phyloP scores from a whole-genome alignment of 2,888 invertebrate species.

The Melieria omissa region DNA sequence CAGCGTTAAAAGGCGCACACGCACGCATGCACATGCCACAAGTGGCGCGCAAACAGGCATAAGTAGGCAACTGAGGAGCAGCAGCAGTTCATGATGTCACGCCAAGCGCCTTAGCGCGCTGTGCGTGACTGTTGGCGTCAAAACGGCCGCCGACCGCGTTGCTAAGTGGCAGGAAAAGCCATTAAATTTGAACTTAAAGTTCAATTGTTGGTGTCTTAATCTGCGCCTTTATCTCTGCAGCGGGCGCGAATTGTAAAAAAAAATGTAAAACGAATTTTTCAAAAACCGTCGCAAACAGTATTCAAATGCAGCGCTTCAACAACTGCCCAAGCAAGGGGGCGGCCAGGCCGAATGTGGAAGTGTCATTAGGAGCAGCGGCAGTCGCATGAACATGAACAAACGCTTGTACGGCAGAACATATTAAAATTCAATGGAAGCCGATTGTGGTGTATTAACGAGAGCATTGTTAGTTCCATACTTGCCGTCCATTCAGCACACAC shows the following conservation, averaged over 20 bases:
- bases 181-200: conserved; percentile 59
- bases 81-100: conserved; percentile 46
- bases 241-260: not conserved
- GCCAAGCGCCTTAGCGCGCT: conserved; percentile 33
- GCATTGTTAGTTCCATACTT: too few relatives aligned
- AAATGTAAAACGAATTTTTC: too few relatives aligned
- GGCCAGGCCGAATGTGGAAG: conserved; percentile 43
- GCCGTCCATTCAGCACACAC: too few relatives aligned
- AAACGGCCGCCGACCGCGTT: not conserved
- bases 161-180: conserved; percentile 47
- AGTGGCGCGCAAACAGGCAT: too few relatives aligned
- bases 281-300: too few relatives aligned
- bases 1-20: too few relatives aligned
- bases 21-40: too few relatives aligned
- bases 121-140: not conserved
- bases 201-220: conserved; percentile 58
- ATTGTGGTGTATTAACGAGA: conserved; percentile 51
- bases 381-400: conserved; percentile 9
- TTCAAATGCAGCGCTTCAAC: too few relatives aligned
- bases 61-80: too few relatives aligned
- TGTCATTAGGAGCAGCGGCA: conserved; percentile 43
- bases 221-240: conserved; percentile 47
- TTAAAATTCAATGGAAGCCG: conserved; percentile 56
- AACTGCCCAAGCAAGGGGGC: not conserved
- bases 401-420: conserved; percentile 18